These are phyloP conservation scores for Toxostoma redivivum DNA, from an alignment of 2,113 vertebrate species.

Conservation along the genomic window DNA sequence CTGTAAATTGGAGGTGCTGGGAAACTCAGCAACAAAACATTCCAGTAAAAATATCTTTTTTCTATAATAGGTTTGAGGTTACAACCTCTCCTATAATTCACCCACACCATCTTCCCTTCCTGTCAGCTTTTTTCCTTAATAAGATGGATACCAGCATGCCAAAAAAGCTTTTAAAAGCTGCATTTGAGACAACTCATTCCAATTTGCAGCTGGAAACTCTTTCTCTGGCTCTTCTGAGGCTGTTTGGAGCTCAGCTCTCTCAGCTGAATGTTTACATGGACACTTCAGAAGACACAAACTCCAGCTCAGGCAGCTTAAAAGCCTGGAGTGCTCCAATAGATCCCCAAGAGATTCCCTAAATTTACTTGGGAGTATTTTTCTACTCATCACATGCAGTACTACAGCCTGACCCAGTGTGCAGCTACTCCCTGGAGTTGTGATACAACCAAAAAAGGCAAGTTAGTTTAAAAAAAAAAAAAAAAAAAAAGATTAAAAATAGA, in stretches of 20 bases:
- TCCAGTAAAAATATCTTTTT: slow-evolving; percentile 29
- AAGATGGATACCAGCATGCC: not conserved
- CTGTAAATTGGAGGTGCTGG: not conserved
- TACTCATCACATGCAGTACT: not conserved
- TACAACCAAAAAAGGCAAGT: not conserved
- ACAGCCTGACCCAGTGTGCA: not conserved
- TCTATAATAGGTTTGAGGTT: not conserved
- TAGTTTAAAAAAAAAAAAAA: not conserved
- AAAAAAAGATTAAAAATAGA: not conserved
- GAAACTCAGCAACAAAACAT: not conserved
- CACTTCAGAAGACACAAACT: not conserved
- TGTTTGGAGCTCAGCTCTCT: not conserved
- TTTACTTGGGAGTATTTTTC: not conserved
- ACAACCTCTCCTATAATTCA: not conserved
- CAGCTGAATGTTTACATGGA: not conserved
- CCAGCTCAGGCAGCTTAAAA: not conserved
- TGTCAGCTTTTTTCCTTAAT: not conserved
- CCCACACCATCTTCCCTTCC: not conserved
- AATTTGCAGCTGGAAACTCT: not conserved
- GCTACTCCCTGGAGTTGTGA: not conserved
- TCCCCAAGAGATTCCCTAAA: not conserved
- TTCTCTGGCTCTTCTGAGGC: not conserved
- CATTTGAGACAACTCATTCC: not conserved
- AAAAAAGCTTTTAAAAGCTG: slow-evolving; percentile 58
- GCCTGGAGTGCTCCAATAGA: not conserved